These are phyloP conservation scores for Ovis aries DNA, from an alignment of 2,113 vertebrate species.

Conservation along the genomic window DNA sequence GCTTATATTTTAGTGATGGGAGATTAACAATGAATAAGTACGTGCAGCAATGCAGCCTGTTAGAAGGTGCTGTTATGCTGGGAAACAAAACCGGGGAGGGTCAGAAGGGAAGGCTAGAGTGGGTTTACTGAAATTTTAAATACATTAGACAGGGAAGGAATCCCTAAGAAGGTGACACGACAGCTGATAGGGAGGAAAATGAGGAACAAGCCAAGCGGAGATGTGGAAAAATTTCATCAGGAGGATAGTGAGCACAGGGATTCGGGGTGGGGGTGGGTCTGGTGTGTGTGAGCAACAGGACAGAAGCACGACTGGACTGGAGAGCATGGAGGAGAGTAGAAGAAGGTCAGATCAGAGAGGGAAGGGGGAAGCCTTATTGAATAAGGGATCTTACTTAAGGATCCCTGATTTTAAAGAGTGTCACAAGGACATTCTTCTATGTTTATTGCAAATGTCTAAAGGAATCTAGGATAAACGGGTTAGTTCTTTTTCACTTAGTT, in stretches of 20 bases:
- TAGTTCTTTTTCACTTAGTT: conserved; percentile 29
- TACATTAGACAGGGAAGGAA: neutral
- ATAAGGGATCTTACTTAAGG: neutral
- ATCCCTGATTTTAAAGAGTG: neutral
- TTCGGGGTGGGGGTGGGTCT: neutral
- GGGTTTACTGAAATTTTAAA: neutral
- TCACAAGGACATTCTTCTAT: neutral
- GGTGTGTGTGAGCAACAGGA: neutral
- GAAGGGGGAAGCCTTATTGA: neutral
- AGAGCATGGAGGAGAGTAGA: neutral
- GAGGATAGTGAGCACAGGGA: neutral
- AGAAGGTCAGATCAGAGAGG: neutral
- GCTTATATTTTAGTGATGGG: neutral
- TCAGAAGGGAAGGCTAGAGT: neutral
- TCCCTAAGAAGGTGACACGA: neutral
- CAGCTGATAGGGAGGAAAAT: neutral
- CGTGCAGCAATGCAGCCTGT: neutral
- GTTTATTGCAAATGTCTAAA: neutral
- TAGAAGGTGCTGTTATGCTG: neutral
- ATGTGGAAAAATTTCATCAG: neutral
- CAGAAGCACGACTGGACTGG: neutral
- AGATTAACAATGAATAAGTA: neutral
- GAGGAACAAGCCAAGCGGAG: neutral
- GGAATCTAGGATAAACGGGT: conserved; percentile 7
- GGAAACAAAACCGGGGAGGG: neutral